Conservation (phyloP, 2,888 invertebrate genomes). For the Orthosia incerta region DNA sequence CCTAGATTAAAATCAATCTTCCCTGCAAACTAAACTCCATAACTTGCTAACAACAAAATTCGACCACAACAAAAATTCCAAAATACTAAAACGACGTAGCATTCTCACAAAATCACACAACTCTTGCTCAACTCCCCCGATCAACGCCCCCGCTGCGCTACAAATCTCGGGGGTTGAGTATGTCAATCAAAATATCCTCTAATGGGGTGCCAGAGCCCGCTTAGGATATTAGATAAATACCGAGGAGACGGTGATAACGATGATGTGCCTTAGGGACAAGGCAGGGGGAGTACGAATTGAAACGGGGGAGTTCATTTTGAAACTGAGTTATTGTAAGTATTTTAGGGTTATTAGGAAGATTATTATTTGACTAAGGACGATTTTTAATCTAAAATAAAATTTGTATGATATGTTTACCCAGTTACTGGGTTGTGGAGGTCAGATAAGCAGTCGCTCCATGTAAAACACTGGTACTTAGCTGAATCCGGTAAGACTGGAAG, state of each 20-base stretch:
- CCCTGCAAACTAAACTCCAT: too few relatives aligned
- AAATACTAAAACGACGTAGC: neutral
- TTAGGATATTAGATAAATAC: constrained; percentile 89
- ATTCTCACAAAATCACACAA: constrained; percentile 52
- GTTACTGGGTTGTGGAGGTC: too few relatives aligned
- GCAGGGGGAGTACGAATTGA: constrained; percentile 21
- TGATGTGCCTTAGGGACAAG: constrained; percentile 53
- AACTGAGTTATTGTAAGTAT: constrained; percentile 19
- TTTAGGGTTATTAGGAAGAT: constrained; percentile 26
- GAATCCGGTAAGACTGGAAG: too few relatives aligned
- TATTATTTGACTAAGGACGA: too few relatives aligned
- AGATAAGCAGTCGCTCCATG: too few relatives aligned
- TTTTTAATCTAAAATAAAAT: too few relatives aligned
- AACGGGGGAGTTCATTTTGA: constrained; percentile 24
- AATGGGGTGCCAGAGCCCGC: constrained; percentile 79
- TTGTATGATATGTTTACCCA: too few relatives aligned
- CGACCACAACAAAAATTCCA: neutral
- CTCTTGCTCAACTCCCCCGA: constrained; percentile 62
- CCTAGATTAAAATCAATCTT: too few relatives aligned
- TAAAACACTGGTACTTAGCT: too few relatives aligned
- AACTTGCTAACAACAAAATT: neutral
- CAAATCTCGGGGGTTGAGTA: constrained; percentile 79
- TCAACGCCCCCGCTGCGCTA: constrained; percentile 49
- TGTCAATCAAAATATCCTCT: constrained; percentile 88
- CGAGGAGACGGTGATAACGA: constrained; percentile 59